Base-by-base conservation (phyloP, 2,113 vertebrate genomes). In the Rattus norvegicus region DNA sequence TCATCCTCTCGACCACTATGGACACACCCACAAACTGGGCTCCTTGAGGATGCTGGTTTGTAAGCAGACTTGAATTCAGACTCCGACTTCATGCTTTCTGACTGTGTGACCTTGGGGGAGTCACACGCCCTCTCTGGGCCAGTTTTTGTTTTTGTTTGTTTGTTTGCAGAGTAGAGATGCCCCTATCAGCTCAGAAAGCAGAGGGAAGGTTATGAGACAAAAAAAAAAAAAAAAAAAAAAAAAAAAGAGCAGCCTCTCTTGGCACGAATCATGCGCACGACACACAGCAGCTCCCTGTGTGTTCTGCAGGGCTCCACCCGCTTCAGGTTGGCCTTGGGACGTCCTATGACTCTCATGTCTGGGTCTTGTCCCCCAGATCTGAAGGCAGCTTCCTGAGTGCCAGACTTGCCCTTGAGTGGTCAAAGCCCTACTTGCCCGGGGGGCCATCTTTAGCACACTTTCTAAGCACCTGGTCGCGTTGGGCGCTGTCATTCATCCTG, bases 401-500 rank as follows among this genome's bases (percentile, higher is more conserved):
- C 54, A 54, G 81, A 28, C 26, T 28, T 26, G 61, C 91, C 52
- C 69, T 12, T 20, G 11, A 7, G 22, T 65, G 67, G 43, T 83
- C 39, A 22, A 8, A 49, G 36, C 30, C 63, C 79, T 28, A 20
- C 39, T 17, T 69, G 22, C 33, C 61, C 61, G 5, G 28, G 47
- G 47, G 2, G 30, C 11, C n/a, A 47, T 1, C 39, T 28, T n/a
- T 54, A 56, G 30, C n/a, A 36, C 28, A 19, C 4, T 0, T 0
- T 67, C 56, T 6, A 9, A 2, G 4, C 76, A 39, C 43, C 5
- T 2, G 0, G 3, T 19, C 1, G 0, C 1, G 12, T 14, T 73
- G 91, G 72, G n/a, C 12, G 13, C 65, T 28, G 36, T 5, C 75
- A 28, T 59, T 26, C 24, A 13, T 79, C 36, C 47, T 0, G 0